phyloP scores from a whole-genome alignment of 2,113 vertebrate genomes.

The Grus americana region DNA sequence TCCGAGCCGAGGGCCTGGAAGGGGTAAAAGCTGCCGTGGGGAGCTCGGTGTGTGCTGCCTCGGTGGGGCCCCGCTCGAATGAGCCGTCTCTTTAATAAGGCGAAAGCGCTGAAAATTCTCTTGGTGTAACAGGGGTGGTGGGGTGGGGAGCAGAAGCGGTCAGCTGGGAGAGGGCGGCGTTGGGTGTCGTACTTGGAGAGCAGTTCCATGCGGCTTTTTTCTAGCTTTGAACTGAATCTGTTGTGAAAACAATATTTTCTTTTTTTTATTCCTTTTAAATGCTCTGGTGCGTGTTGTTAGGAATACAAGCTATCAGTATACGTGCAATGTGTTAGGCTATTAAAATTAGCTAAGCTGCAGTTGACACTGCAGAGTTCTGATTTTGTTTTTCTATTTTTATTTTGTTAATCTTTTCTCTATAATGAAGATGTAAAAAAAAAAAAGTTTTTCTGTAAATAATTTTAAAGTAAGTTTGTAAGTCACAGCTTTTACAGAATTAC shows the following conservation, averaged over 20 bases:
- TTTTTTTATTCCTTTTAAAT: not conserved
- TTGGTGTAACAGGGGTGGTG: fast-evolving
- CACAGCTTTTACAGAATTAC: too few species aligned
- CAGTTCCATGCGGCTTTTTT: not conserved
- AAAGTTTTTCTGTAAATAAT: not conserved
- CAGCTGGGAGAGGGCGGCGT: not conserved
- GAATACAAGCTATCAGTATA: fast-evolving
- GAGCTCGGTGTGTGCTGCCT: too few species aligned
- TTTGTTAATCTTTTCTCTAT: not conserved
- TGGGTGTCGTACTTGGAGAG: not conserved
- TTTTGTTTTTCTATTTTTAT: not conserved
- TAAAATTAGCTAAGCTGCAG: too few species aligned
- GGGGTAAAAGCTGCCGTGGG: fast-evolving
- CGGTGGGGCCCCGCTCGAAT: fast-evolving
- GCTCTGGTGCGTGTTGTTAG: not conserved
- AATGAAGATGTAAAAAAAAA: not conserved
- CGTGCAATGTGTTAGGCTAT: not conserved
- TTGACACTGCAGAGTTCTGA: not conserved
- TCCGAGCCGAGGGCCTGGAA: not conserved
- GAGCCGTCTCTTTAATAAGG: too few species aligned
- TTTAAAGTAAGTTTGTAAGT: not conserved
- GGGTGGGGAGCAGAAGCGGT: fast-evolving
- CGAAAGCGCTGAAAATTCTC: fast-evolving
- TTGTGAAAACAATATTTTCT: not conserved
- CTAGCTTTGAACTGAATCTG: not conserved